These are phyloP conservation scores for Solea senegalensis DNA, from an alignment of 2,113 vertebrate species.

Conservation along the genomic window DNA sequence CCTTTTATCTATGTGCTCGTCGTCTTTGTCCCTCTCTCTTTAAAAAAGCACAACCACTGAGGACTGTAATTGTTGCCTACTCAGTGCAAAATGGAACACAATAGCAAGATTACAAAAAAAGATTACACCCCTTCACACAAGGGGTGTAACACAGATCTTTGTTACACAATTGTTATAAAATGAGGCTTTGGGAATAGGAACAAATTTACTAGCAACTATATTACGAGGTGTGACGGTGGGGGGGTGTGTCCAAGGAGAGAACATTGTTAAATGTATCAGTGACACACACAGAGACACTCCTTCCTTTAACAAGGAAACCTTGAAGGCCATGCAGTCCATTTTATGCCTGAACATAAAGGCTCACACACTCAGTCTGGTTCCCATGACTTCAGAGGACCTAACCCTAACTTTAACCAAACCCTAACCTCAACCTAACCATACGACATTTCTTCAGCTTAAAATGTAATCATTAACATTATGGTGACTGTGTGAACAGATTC, in stretches of 20 bases:
- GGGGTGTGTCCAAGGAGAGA: too few species aligned
- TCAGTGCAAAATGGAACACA: not conserved
- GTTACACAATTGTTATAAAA: not conserved
- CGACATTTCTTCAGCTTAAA: too few species aligned
- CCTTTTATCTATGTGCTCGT: slow-evolving; percentile 1
- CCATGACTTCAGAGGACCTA: not conserved
- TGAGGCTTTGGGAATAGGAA: not conserved
- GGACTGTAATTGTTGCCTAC: not conserved
- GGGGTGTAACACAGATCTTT: not conserved
- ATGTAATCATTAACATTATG: too few species aligned
- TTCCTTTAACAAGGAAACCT: too few species aligned
- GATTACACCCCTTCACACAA: not conserved
- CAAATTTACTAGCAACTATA: not conserved
- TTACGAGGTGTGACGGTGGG: too few species aligned
- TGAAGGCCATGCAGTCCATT: too few species aligned
- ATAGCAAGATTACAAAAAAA: not conserved
- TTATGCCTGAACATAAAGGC: not conserved
- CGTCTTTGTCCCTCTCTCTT: not conserved
- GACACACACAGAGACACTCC: too few species aligned
- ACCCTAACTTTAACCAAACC: too few species aligned
- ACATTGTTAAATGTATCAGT: too few species aligned
- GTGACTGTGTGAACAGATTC: too few species aligned
- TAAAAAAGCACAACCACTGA: slow-evolving; percentile 23
- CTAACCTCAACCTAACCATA: too few species aligned
- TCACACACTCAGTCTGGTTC: not conserved